Evolutionary conservation across 2,113 vertebrate genomes (phyloP).

Genomic region (Etheostoma spectabile): DNA sequence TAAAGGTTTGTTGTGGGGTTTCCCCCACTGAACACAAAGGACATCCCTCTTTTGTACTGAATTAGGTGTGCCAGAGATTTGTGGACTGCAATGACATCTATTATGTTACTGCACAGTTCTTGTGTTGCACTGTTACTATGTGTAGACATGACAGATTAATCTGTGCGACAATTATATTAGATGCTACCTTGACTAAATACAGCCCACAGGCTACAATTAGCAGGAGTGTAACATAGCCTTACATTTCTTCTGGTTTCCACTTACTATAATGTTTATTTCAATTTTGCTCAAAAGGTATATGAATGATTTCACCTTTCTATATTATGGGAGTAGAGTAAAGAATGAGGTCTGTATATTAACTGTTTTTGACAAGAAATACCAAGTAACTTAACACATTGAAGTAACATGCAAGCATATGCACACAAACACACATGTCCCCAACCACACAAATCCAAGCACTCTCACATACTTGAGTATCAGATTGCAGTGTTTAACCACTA

Average conservation of each 20-base stretch:
- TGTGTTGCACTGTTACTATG: neutral
- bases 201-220: constrained; percentile 10
- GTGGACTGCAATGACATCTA: neutral
- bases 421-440: neutral
- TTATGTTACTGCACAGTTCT: neutral
- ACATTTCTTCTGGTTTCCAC: neutral
- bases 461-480: constrained; percentile 27
- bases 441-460: constrained; percentile 20
- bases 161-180: constrained; percentile 2
- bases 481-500: constrained; percentile 50
- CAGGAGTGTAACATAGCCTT: neutral
- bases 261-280: neutral
- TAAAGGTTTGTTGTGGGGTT: constrained; percentile 32
- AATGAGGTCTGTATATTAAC: neutral
- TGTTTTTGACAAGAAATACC: neutral
- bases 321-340: neutral
- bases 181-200: neutral
- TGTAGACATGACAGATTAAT: constrained; percentile 13
- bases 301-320: neutral
- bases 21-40: constrained; percentile 30
- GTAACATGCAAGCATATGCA: constrained; percentile 3
- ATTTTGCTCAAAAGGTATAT: neutral
- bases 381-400: neutral
- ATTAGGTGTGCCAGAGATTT: neutral
- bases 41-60: constrained; percentile 8